Conservation (phyloP, 2,797 vertebrate genomes). For the Lates japonicus region DNA sequence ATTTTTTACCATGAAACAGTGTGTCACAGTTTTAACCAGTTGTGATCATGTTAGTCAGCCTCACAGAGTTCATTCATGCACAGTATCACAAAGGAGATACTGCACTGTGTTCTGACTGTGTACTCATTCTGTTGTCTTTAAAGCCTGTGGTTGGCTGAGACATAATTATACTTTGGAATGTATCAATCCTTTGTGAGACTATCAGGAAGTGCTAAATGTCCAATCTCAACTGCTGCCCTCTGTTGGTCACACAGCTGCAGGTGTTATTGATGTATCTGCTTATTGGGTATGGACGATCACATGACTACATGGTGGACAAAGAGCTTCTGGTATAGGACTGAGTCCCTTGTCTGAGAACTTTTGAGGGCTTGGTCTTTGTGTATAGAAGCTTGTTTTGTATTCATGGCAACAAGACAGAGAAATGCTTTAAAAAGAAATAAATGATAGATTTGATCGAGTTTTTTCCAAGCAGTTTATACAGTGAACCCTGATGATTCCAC, state of each 20-base stretch:
- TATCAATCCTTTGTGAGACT: not conserved
- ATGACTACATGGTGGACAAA: constrained; percentile 1
- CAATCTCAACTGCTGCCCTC: constrained; percentile 16
- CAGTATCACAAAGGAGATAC: not conserved
- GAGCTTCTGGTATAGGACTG: not conserved
- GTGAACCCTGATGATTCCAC: not conserved
- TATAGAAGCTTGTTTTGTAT: not conserved
- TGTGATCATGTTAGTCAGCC: constrained; percentile 1
- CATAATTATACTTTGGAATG: not conserved
- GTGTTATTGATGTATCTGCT: not conserved
- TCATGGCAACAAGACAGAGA: not conserved
- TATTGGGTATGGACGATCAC: constrained; percentile 15
- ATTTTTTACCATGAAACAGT: not conserved
- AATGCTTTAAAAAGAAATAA: not conserved
- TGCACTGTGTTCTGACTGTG: not conserved
- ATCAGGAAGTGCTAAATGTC: not conserved
- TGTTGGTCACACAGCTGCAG: constrained; percentile 10
- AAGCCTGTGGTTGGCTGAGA: not conserved
- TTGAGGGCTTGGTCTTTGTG: not conserved
- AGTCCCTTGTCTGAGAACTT: not conserved
- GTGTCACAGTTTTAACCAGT: not conserved
- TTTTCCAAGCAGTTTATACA: not conserved
- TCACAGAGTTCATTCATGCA: not conserved
- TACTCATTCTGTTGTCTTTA: constrained; percentile 8
- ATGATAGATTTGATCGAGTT: not conserved